Evolutionary conservation across 2,113 vertebrate species (phyloP).

Genomic region (Columba livia): DNA sequence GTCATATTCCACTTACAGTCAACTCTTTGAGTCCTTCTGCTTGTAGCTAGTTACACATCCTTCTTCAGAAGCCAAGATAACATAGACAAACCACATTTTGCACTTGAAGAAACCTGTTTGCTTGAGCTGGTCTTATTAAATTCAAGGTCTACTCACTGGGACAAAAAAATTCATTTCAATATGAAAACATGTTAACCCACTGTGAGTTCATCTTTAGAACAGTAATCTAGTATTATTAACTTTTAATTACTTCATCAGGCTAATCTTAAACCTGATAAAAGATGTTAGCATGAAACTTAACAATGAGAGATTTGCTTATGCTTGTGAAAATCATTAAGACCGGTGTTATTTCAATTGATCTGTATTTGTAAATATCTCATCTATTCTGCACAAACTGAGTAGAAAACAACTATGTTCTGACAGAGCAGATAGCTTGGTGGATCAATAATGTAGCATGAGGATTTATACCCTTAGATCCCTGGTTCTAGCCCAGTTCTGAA

Average conservation of each 20-base stretch:
- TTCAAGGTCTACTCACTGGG: neutral
- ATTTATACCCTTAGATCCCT: neutral
- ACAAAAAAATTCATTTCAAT: neutral
- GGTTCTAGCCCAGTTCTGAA: neutral
- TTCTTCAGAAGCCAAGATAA: neutral
- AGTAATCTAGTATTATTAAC: neutral
- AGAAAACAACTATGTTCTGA: neutral
- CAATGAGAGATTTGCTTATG: neutral
- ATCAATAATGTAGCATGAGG: neutral
- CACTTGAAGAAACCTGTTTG: neutral
- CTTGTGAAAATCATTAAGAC: neutral
- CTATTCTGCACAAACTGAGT: neutral
- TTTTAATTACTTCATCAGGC: neutral
- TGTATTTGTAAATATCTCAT: neutral
- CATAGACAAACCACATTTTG: neutral
- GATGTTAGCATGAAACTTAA: neutral
- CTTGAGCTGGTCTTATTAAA: neutral
- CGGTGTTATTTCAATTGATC: neutral
- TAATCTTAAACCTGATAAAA: neutral
- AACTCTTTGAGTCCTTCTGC: neutral
- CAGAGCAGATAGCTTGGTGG: neutral
- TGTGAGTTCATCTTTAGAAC: neutral
- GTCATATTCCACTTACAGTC: neutral
- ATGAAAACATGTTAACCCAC: neutral
- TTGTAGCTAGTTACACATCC: neutral